phyloP scores from a whole-genome alignment of 1,140 invertebrate genomes.

The Leptestheria dahalacensis region DNA sequence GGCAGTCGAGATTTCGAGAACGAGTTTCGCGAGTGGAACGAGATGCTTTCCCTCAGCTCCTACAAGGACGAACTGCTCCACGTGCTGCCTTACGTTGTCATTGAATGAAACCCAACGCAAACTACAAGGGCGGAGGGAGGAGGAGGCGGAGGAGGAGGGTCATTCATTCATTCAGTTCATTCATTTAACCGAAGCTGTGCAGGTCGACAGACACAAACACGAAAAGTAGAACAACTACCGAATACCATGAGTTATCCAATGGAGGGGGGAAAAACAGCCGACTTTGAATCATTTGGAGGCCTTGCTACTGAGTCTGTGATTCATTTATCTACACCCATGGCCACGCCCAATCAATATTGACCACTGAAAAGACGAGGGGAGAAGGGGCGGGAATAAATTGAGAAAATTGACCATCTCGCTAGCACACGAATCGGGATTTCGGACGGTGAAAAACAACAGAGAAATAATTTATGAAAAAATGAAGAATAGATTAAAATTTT shows the following conservation, averaged over 20 bases:
- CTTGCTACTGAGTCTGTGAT: not conserved
- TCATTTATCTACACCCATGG: not conserved
- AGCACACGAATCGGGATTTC: too few relatives aligned
- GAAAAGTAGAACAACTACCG: too few relatives aligned
- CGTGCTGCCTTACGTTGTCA: slow-evolving; percentile 83
- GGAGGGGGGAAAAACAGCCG: too few relatives aligned
- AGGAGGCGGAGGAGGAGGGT: too few relatives aligned
- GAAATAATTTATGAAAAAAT: not conserved
- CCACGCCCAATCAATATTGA: not conserved
- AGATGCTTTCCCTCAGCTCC: slow-evolving; percentile 49
- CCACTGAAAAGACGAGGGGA: not conserved
- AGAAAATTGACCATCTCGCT: too few relatives aligned
- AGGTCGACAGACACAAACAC: not conserved
- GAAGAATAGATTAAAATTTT: not conserved
- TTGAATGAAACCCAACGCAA: slow-evolving; percentile 40
- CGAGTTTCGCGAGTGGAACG: slow-evolving; percentile 66
- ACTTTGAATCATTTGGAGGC: not conserved
- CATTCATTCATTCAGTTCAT: too few relatives aligned
- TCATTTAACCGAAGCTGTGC: too few relatives aligned
- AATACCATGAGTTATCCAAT: too few relatives aligned
- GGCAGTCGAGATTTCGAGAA: slow-evolving; percentile 39
- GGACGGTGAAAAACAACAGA: too few relatives aligned
- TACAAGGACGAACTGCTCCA: slow-evolving; percentile 55
- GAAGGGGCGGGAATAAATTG: too few relatives aligned
- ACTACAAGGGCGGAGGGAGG: too few relatives aligned